Conservation (phyloP, 2,797 vertebrate species). For the Brachymystax lenok region DNA sequence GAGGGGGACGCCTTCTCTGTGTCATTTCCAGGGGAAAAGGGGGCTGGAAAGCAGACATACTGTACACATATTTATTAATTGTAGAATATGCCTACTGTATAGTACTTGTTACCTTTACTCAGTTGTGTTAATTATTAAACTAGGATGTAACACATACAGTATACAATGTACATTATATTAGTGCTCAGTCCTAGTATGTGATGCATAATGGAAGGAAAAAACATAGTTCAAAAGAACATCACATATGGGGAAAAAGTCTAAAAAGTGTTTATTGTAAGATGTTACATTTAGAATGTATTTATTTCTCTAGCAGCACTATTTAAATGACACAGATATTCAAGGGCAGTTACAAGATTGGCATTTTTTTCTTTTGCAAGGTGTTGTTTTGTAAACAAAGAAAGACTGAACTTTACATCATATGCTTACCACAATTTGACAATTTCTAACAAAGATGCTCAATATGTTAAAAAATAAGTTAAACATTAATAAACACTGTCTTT, state of each 20-base stretch:
- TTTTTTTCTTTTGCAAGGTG: slow-evolving; percentile 66
- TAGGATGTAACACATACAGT: no score
- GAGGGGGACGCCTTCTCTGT: no score
- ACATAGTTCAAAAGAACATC: slow-evolving; percentile 57
- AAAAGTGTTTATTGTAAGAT: slow-evolving; percentile 79
- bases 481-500: slow-evolving; percentile 41
- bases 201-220: background rate
- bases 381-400: slow-evolving; percentile 72
- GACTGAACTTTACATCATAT: slow-evolving; percentile 59
- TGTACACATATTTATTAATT: no score
- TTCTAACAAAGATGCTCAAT: slow-evolving; percentile 24
- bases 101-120: no score
- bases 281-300: slow-evolving; percentile 73
- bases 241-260: slow-evolving; percentile 72
- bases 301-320: slow-evolving; percentile 79
- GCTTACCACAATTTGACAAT: slow-evolving; percentile 58
- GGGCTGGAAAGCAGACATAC: no score
- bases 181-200: no score
- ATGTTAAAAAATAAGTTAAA: slow-evolving; percentile 25
- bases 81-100: no score
- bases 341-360: slow-evolving; percentile 70
- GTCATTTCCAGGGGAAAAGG: no score
- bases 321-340: slow-evolving; percentile 75
- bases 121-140: no score
- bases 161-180: no score